Evolutionary conservation across 2,888 invertebrate genomes (phyloP), one percentile per base, ranked within the genome.

Genomic region (Ametastegia equiseti): DNA sequence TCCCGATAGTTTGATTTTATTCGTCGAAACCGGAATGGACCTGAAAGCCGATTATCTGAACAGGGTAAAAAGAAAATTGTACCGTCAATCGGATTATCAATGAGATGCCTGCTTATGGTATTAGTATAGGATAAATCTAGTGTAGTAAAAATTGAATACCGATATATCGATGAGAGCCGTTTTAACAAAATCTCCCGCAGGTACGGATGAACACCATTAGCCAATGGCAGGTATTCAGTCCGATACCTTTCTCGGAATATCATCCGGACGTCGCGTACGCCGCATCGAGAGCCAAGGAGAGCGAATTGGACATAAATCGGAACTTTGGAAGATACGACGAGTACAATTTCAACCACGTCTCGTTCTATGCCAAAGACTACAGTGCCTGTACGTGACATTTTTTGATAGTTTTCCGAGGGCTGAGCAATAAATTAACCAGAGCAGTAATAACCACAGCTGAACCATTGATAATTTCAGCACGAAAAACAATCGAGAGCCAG

Each of bases 201-300:
- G 96, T 98, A 13, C 95, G 98, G 82, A 98, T 99, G 97, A 99
- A 98, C 92, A 98, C 98, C 2, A 97, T 99, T 84, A 92, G 93
- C 85, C 96, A 96, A 84, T 96, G 95, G 92, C 98, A 98, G 93
- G 95, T 98, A 87, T 99, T 96, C 93, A 95, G 96, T 88, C 97
- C 98, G n/a, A 95, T 98, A 85, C 97, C 97, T 27, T 99, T 98
- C 92, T 94, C 96, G 87, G 97, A 97, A 89, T 98, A 96, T 93
- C 94, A 98, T 88, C 97, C 97, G 69, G 93, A 94, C 87, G 93
- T 95, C 84, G 93, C 89, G 19, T 91, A 92, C 60, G 85, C 88
- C 42, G 86, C 89, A 77, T 87, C 88, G 42, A 84, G 82, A 19
- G 63, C 92, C 82, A 92, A 93, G 83, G 92, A 92, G 80, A 91